A percentile compares a stretch with the other conserved stretches of the same genome.
These are phyloP conservation scores for Pheucticus melanocephalus DNA, from an alignment of 2,113 vertebrate genomes.

Conservation along the genomic window DNA sequence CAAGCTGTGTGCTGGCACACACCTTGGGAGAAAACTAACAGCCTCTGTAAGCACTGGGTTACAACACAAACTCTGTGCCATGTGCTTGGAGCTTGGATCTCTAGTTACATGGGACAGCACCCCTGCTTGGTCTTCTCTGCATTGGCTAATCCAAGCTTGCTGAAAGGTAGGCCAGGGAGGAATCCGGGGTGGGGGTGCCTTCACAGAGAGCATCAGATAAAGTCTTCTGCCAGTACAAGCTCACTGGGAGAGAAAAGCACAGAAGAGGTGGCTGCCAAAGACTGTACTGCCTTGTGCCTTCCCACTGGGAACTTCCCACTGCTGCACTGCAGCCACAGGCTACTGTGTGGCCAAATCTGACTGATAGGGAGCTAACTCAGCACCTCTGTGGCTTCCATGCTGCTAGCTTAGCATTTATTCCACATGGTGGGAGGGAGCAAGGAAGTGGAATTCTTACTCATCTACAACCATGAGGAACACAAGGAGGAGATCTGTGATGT, in stretches of 20 bases:
- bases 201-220: not conserved
- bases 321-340: rapidly evolving
- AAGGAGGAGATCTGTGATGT: not conserved
- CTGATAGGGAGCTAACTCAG: rapidly evolving
- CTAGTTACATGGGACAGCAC: not conserved
- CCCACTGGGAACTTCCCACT: rapidly evolving
- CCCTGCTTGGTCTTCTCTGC: not conserved
- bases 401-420: not conserved
- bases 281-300: not conserved
- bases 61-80: not conserved
- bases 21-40: slow-evolving; percentile 1
- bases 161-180: not conserved
- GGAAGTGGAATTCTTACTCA: not conserved
- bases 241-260: not conserved
- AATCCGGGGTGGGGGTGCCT: not conserved
- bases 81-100: not conserved
- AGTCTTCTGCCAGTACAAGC: not conserved
- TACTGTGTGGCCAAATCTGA: not conserved
- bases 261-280: not conserved
- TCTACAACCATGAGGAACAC: not conserved
- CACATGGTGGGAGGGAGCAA: not conserved
- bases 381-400: not conserved
- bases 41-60: not conserved
- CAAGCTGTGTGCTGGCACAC: not conserved
- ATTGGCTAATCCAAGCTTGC: not conserved